Base-by-base conservation (phyloP, 2,113 vertebrate genomes). In the Condylura cristata region DNA sequence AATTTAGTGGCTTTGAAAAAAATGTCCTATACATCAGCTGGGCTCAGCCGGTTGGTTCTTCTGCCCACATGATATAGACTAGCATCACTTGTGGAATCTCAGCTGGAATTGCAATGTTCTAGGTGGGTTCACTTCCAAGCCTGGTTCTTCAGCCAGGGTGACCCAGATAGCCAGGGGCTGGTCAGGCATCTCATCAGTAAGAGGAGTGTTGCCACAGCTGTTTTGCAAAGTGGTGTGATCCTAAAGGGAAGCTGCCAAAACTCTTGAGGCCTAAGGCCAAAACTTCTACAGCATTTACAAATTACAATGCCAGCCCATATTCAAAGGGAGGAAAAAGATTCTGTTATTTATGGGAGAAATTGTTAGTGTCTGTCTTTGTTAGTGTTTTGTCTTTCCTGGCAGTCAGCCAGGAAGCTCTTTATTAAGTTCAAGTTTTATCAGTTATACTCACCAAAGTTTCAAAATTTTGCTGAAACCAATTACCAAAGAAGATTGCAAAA, bases 391-490 rank as follows among this genome's bases (percentile, higher is more conserved):
- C 80, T 83, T 79, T 86, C 17, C 63, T 90, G 81, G 91, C 24
- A 84, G 13, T 78, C 53, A 91, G 24, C 53, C 51, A 70, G 53
- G 53, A 91, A 92, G 80, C 51, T 82, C 51, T 37, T 79, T 41
- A 71, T 90, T 89, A 71, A 53, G 61, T 84, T 93, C 65, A 80
- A 17, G 32, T 92, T 39, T 93, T 60, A 53, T 18, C n/a, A 78
- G 41, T 75, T 94, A 34, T 2, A n/a, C 37, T 84, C 18, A 75
- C 37, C 81, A 85, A 83, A 71, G 37, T 65, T 84, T 87, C 56
- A 93, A 28, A 96, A 48, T 71, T 92, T 86, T 80, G 44, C 58
- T 93, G 80, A 94, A 93, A 83, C 58, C 37, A 46, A 26, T 94
- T 96, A 56, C 28, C 51, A 86, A 78, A 85, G 56, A 82, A 88